Percentiles rank a stretch among this genome's conserved stretches.
Evolutionary conservation across 2,888 invertebrate species (phyloP).

Genomic region (Notocelia uddmanniana): DNA sequence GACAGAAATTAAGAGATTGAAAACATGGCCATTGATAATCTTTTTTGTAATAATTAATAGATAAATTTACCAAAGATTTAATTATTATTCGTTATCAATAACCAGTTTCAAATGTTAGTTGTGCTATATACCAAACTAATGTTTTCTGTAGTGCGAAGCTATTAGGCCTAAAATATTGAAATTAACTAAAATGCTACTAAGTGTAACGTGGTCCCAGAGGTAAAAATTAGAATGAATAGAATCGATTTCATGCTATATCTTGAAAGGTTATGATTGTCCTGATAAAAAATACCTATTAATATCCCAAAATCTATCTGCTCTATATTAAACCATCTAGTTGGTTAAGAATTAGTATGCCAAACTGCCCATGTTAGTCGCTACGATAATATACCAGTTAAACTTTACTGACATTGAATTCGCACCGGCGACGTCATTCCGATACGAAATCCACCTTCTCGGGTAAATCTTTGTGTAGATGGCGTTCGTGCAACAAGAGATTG

Average conservation of each 20-base stretch:
- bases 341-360: conserved; percentile 31
- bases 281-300: neutral
- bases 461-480: conserved; percentile 83
- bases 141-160: conserved; percentile 26
- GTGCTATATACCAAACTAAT: conserved; percentile 2
- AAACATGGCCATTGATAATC: conserved; percentile 34
- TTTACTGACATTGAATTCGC: conserved; percentile 74
- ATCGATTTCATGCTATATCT: conserved; percentile 16
- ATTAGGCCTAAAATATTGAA: neutral
- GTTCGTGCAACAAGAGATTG: conserved; percentile 84
- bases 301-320: neutral
- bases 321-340: conserved; percentile 4
- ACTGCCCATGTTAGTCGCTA: conserved; percentile 35
- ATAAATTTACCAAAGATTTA: neutral
- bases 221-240: neutral
- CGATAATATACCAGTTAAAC: conserved; percentile 20
- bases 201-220: neutral
- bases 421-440: conserved; percentile 77
- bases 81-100: conserved; percentile 15
- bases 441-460: conserved; percentile 85
- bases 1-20: neutral
- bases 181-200: conserved; percentile 2
- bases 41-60: neutral
- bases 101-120: conserved; percentile 17
- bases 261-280: neutral